Base-by-base conservation (phyloP, 2,888 invertebrate genomes). In the Malacosoma neustria region DNA sequence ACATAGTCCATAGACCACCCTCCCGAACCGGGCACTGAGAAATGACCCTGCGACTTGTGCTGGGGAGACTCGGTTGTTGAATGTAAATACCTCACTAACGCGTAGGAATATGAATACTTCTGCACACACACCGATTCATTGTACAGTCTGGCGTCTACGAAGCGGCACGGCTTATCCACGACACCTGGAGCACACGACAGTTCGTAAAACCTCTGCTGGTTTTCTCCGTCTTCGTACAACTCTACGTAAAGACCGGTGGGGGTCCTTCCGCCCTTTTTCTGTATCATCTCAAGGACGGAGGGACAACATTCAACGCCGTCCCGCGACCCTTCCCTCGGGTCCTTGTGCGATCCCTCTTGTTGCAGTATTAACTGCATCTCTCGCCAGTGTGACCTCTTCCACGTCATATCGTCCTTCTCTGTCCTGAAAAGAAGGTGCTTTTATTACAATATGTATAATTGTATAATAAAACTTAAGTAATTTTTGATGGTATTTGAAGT, bases 1-100 rank as follows among this genome's bases (percentile, higher is more conserved):
- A 96, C 93, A 77, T 94, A 94, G 82, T 95, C 95, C 75, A 95
- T 84, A 43, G 91, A 90, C 91, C 93, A 95, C 38, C 88, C 88
- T 2, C 81, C 87, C 3, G 84, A 82, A 1, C 87, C 87, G 1
- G 89, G 87, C 48, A 90, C 77, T 1, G 77, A 68, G 55, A 81
- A 76, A 41, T 76, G 72, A 30, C 75, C 73, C 40, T 80, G 75
- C 13, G 76, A 71, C 46, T 75, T 67, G 46, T 65, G 69, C 32
- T 67, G 63, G 30, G 84, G 85, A 47, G 73, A 72, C 37, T 82
- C 77, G 29, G 75, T 71, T 45, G 79, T 61, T 39, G 70, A 86
- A 30, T 57, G 49, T 7, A 61, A 47, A 61, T 91, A 90, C 52
- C 92, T 88, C 39, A 95, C 92, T 50, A 95, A 85, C 38, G 95